Conservation (phyloP, 2,113 vertebrate species). For the Seriola aureovittata region DNA sequence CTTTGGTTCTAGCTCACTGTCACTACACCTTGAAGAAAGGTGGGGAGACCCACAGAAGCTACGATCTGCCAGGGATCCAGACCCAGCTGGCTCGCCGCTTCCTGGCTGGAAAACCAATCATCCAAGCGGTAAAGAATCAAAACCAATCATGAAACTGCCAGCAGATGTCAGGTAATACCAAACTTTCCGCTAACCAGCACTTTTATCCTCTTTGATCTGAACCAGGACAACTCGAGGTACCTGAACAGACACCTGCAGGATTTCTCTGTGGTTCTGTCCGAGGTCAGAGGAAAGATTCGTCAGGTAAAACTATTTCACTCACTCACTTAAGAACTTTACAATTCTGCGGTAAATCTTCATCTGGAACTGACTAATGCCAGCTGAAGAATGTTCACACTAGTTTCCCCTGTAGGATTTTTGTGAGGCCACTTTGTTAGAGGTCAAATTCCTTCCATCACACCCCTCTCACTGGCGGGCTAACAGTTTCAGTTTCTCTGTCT, state of each 20-base stretch:
- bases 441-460: conserved; percentile 36
- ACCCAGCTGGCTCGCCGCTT: conserved; percentile 76
- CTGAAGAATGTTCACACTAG: conserved; percentile 24
- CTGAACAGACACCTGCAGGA: conserved; percentile 80
- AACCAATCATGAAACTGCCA: background rate
- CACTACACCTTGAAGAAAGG: conserved; percentile 82
- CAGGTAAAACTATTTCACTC: conserved; percentile 70
- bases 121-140: conserved; percentile 69
- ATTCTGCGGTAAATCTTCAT: background rate
- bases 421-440: conserved; percentile 46
- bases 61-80: conserved; percentile 75
- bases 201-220: background rate
- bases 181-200: background rate
- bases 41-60: conserved; percentile 70
- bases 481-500: background rate
- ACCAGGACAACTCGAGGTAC: conserved; percentile 78
- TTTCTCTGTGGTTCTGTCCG: conserved; percentile 77
- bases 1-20: conserved; percentile 82
- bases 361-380: conserved; percentile 44
- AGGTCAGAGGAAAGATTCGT: conserved; percentile 78
- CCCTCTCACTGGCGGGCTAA: background rate
- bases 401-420: conserved; percentile 24
- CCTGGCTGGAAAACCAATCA: conserved; percentile 81
- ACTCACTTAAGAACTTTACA: background rate
- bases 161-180: background rate